Conservation (phyloP, 2,797 vertebrate genomes). For the Bovichtus diacanthus region DNA sequence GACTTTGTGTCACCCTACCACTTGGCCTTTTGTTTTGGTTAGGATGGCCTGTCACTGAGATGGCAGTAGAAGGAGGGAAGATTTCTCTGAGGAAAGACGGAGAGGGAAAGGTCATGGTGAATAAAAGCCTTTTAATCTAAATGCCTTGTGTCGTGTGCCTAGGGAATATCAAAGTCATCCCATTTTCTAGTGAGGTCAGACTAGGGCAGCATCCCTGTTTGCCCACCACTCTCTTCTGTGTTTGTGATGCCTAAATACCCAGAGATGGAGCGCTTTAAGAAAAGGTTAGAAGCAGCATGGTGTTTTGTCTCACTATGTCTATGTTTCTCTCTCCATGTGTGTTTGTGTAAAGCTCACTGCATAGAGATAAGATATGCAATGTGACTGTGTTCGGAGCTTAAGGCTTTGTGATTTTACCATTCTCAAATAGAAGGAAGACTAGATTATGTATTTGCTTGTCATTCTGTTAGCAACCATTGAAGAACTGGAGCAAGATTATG, state of each 20-base stretch:
- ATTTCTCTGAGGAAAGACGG: conserved; percentile 80
- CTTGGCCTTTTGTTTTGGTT: conserved; percentile 86
- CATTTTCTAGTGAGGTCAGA: conserved; percentile 75
- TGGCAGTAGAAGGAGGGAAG: conserved; percentile 65
- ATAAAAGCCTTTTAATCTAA: conserved; percentile 85
- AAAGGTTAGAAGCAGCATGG: conserved; percentile 69
- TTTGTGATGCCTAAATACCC: conserved; percentile 71
- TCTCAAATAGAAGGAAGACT: conserved; percentile 10
- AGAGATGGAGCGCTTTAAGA: conserved; percentile 57
- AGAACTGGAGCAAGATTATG: conserved; percentile 7
- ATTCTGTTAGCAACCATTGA: conserved; percentile 35
- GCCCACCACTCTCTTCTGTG: conserved; percentile 55
- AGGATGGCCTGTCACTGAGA: conserved; percentile 75
- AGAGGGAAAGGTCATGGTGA: conserved; percentile 84
- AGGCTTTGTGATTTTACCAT: conserved; percentile 32
- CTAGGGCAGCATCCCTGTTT: conserved; percentile 61
- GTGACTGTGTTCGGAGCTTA: conserved; percentile 28
- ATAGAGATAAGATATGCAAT: conserved; percentile 46
- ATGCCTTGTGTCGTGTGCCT: conserved; percentile 72
- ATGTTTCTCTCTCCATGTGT: conserved; percentile 13
- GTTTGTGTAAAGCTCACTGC: conserved; percentile 18
- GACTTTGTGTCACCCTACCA: conserved; percentile 84
- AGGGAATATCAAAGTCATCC: conserved; percentile 84
- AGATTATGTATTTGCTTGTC: conserved; percentile 26
- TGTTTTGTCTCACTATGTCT: conserved; percentile 31